Base-by-base conservation (phyloP, 2,888 invertebrate genomes). In the Glyphotaelius pellucidus region DNA sequence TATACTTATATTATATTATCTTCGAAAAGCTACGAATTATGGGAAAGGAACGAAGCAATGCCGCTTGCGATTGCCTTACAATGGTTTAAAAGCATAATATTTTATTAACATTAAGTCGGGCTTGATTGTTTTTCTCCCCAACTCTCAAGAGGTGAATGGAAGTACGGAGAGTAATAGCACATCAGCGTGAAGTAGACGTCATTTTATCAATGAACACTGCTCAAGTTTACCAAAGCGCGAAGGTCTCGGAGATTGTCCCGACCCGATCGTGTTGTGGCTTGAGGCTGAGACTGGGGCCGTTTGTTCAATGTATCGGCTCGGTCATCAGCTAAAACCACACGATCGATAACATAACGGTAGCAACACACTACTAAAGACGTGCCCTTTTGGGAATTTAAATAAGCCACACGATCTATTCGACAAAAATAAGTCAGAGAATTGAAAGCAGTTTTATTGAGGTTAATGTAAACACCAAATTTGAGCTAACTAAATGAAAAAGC, bases 141-240 rank as follows among this genome's bases (percentile, higher is more conserved):
- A 12, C 15, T 80, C 12, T 31, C 86, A 30, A 79, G 19, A 32
- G 79, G 79, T 89, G 88, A 89, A 89, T 89, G 79, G 35, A 35
- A 83, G 32, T 83, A 83, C 25, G 35, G 88, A 89, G 88, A 79
- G 79, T 89, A 89, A 79, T 89, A 89, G 38, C 87, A 90, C 38
- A 90, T 83, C 30, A 47, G 86, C 86, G 25, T 80, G 90, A 42
- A 80, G 30, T 80, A 90, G 90, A 85, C 90, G 67, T 90, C 52
- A 86, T 91, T 92, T 90, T 92, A 92, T 92, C 92, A 92, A 92
- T 92, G 91, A 92, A 91, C 85, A n/a, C 25, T 35, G 89, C 83
- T 67, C 90, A 88, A 89, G 80, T 89, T 92, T 83, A 91, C 87
- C 85, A 80, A 89, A 88, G 47, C 35, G 52, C 31, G 84, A 90